Conservation (phyloP, 2,113 vertebrate genomes). For the Ochotona curzoniae region DNA sequence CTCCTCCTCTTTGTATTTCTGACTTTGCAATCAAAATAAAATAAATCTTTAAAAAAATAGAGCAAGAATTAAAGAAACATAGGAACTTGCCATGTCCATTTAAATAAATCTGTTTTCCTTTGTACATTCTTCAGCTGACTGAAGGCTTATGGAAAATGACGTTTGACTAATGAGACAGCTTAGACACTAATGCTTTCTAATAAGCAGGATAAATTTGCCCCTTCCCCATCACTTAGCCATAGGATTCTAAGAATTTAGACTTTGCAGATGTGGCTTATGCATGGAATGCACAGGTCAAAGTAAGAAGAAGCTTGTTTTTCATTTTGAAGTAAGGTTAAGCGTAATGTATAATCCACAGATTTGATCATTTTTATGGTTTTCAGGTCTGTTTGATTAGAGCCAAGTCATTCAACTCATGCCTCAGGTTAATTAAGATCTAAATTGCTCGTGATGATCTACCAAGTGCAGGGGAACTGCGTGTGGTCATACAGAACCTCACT, state of each 20-base stretch:
- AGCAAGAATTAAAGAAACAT: neutral
- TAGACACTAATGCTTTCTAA: neutral
- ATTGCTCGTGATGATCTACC: neutral
- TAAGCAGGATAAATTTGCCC: neutral
- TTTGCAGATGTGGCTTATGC: neutral
- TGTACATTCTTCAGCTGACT: neutral
- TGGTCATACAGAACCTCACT: neutral
- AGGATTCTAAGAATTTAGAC: constrained; percentile 5
- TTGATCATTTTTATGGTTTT: constrained; percentile 33
- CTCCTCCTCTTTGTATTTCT: no score
- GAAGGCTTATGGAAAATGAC: neutral
- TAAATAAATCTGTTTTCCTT: constrained; percentile 5
- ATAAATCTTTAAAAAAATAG: neutral
- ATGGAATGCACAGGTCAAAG: neutral
- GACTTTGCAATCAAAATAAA: no score
- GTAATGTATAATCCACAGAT: neutral
- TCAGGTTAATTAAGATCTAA: neutral
- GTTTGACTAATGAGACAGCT: neutral
- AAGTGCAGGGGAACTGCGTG: neutral
- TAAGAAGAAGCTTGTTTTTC: no score
- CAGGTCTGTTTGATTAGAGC: neutral
- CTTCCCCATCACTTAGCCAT: neutral
- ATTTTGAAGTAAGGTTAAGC: neutral
- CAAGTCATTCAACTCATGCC: neutral
- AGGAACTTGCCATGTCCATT: neutral